Base-by-base conservation (phyloP, 2,113 vertebrate species). In the Hyla sarda region DNA sequence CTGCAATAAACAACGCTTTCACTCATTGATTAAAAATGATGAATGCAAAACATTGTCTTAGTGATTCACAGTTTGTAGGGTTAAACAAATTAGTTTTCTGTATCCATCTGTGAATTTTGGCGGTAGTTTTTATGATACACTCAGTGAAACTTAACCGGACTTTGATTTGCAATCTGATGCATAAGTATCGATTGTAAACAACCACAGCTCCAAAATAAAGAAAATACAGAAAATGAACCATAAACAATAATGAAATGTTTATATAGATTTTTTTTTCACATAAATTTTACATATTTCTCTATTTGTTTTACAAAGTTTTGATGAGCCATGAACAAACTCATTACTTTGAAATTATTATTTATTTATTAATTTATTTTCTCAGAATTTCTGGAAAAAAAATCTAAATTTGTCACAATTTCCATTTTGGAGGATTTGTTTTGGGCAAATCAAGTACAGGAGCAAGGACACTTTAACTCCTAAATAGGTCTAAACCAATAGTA, bases 61-160 rank as follows among this genome's bases (percentile, higher is more conserved):
- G 16, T 77, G 83, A 65, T 77, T 77, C 37, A 65, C 37, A 65
- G 28, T 67, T 45, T 77, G 56, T 48, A 67, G 58, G 83, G 83
- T 84, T 84, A 84, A 77, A 50, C 73, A 77, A 77, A 84, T 84
- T 76, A 65, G 45, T 50, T 84, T 77, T 77, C 73, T 50, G 19
- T 37, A 67, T 84, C 83, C 83, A 84, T 84, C 83, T 84, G 83
- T 84, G 83, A 76, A 77, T 84, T 19, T 65, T 84, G 83, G 83
- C 83, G 34, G 23, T 67, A 65, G 17, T 41, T 67, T 84, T 84
- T 84, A 84, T 77, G 73, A 32, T 60, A n/a, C 58, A 48, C 56
- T 45, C 56, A 65, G 47, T 50, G 83, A 77, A 60, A 84, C 56
- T 84, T 34, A 77, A 77, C 73, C 52, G 58, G 50, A 84, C 58